These are phyloP conservation scores for Crambe crambe DNA, from an alignment of 37 sponge, comb jelly and placozoan species.

Conservation along the genomic window DNA sequence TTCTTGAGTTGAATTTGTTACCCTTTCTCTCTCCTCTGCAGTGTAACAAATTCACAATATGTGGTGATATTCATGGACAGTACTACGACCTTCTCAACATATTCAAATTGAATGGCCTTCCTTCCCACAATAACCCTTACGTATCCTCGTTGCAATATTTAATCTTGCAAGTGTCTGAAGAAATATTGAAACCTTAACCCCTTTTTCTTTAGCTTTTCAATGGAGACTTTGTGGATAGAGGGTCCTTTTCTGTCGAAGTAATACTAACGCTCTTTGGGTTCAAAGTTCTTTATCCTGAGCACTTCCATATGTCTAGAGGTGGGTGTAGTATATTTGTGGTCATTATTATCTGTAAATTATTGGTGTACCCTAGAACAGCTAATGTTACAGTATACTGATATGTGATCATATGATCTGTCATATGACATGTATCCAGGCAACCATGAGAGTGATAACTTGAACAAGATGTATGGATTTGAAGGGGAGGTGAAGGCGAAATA, in stretches of 20 bases:
- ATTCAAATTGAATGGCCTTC: constrained; percentile 92
- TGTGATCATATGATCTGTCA: not conserved
- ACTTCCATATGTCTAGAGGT: constrained; percentile 94
- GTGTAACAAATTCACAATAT: constrained; percentile 90
- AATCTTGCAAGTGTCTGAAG: not conserved
- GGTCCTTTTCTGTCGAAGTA: constrained; percentile 95
- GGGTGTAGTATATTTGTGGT: not conserved
- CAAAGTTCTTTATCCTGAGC: constrained; percentile 90
- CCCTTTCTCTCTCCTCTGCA: constrained; percentile 8
- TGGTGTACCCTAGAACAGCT: too few relatives aligned
- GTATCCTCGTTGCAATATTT: constrained; percentile 46
- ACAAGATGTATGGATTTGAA: constrained; percentile 98
- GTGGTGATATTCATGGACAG: constrained; percentile 99
- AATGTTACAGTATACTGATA: too few relatives aligned
- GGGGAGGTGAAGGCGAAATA: constrained; percentile 97
- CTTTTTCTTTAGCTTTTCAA: constrained; percentile 81
- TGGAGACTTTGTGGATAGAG: constrained; percentile 99
- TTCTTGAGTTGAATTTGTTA: not conserved
- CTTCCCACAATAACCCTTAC: constrained; percentile 92
- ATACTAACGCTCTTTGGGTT: constrained; percentile 92
- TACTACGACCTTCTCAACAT: constrained; percentile 97
- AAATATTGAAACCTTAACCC: not conserved
- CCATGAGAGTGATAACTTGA: constrained; percentile 94
- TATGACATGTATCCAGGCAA: constrained; percentile 73
- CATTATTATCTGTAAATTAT: too few relatives aligned